Conservation (phyloP, 2,113 vertebrate species). For the Spheniscus mendiculus region DNA sequence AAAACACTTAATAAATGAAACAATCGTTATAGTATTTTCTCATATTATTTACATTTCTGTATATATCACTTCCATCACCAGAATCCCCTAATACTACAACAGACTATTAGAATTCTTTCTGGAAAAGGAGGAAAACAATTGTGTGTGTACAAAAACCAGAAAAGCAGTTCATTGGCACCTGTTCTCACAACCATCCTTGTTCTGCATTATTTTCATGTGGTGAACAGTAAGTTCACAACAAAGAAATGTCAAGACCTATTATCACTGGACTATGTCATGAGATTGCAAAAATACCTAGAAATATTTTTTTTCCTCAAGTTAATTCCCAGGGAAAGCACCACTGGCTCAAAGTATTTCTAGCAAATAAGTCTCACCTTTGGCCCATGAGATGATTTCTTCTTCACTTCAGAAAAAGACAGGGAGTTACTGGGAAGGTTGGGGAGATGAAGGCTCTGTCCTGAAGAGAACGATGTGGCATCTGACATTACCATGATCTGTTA, state of each 20-base stretch:
- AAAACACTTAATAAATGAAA: not conserved
- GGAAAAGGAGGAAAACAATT: not conserved
- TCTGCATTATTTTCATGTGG: not conserved
- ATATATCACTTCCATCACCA: not conserved
- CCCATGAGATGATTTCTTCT: slow-evolving; percentile 86
- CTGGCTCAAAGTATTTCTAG: not conserved
- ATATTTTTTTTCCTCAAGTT: not conserved
- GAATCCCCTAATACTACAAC: not conserved
- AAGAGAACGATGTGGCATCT: slow-evolving; percentile 85
- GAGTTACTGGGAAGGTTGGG: slow-evolving; percentile 85
- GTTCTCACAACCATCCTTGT: not conserved
- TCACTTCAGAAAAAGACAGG: slow-evolving; percentile 81
- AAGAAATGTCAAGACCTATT: not conserved
- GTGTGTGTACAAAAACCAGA: not conserved
- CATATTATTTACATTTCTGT: not conserved
- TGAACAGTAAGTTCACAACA: not conserved
- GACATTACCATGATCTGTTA: slow-evolving; percentile 89
- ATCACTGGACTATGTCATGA: not conserved
- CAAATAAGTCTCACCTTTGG: slow-evolving; percentile 79
- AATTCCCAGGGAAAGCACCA: not conserved
- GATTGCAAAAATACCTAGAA: not conserved
- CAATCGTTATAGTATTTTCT: not conserved
- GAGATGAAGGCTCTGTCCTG: slow-evolving; percentile 86
- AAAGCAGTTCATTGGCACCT: not conserved
- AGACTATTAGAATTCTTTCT: not conserved